These are phyloP conservation scores for Aphelinus atriplicis DNA, from an alignment of 1,140 invertebrate genomes.

Conservation along the genomic window DNA sequence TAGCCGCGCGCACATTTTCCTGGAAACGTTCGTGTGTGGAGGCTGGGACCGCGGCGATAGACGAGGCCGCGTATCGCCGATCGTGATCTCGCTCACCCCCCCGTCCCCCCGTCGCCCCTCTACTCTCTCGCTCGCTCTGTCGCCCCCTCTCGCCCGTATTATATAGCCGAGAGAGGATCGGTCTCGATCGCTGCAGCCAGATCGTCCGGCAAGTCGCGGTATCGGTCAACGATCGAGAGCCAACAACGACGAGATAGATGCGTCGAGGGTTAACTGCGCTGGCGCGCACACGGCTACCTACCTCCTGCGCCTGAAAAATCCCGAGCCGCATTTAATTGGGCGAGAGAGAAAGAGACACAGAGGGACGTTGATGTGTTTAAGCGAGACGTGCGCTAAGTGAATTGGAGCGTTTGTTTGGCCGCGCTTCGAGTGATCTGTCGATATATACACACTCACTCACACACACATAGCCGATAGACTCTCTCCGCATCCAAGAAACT, in stretches of 20 bases:
- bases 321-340: too few species aligned
- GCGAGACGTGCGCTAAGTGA: too few species aligned
- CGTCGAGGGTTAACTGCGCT: neutral
- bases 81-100: constrained; percentile 25
- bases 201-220: constrained; percentile 52
- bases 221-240: constrained; percentile 50
- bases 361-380: too few species aligned
- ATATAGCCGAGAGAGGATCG: constrained; percentile 31
- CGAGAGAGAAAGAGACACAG: too few species aligned
- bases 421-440: too few species aligned
- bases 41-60: constrained; percentile 21
- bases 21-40: constrained; percentile 39
- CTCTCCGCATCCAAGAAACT: too few species aligned
- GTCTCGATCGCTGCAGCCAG: constrained; percentile 52
- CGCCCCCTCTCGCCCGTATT: constrained; percentile 15
- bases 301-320: too few species aligned
- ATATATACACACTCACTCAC: too few species aligned
- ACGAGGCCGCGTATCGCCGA: constrained; percentile 29
- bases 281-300: too few species aligned
- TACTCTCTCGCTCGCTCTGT: neutral
- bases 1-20: constrained; percentile 42
- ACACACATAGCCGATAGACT: too few species aligned
- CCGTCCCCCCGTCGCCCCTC: neutral
- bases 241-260: constrained; percentile 6
- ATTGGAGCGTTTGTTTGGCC: too few species aligned